Percentiles rank a stretch among this genome's conserved stretches.
These are phyloP conservation scores for Caenorhabditis inopinata DNA, from an alignment of 1,140 invertebrate species.

Conservation along the genomic window DNA sequence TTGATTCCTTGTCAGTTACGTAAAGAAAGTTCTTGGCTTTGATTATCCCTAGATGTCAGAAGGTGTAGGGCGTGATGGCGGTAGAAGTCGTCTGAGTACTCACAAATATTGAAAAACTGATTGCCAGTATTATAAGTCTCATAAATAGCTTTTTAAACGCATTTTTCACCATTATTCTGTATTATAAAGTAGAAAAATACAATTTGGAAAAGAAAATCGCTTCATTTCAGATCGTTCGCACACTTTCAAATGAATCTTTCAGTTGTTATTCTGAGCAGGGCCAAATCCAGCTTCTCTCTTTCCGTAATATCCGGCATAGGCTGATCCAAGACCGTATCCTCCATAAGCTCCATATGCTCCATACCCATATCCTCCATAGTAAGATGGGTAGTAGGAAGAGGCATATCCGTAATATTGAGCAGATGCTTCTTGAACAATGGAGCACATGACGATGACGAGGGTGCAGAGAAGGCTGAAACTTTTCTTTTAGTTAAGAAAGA, in stretches of 20 bases:
- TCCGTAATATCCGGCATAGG: slow-evolving; percentile 23
- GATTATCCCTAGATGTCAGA: too few species aligned
- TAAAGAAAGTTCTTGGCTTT: background rate
- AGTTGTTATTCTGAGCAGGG: background rate
- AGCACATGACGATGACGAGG: slow-evolving; percentile 4
- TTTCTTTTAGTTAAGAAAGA: background rate
- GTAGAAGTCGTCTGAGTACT: too few species aligned
- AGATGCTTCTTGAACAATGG: slow-evolving; percentile 19
- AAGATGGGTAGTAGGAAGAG: slow-evolving; percentile 14
- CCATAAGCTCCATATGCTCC: slow-evolving; percentile 14
- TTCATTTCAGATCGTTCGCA: background rate
- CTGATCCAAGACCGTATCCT: slow-evolving; percentile 26
- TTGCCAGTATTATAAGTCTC: too few species aligned
- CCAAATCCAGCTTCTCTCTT: slow-evolving; percentile 30
- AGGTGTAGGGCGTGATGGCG: too few species aligned
- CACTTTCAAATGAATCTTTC: background rate
- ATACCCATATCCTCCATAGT: slow-evolving; percentile 24
- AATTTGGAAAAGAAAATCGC: too few species aligned
- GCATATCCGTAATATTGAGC: slow-evolving; percentile 30
- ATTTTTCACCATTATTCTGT: too few species aligned
- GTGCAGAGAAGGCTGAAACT: slow-evolving; percentile 10
- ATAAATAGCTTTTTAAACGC: too few species aligned
- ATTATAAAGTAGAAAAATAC: too few species aligned
- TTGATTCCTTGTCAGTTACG: too few species aligned
- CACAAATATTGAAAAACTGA: too few species aligned